These are phyloP conservation scores for Asteroscopus sphinx DNA, from an alignment of 2,888 invertebrate species.

Conservation along the genomic window DNA sequence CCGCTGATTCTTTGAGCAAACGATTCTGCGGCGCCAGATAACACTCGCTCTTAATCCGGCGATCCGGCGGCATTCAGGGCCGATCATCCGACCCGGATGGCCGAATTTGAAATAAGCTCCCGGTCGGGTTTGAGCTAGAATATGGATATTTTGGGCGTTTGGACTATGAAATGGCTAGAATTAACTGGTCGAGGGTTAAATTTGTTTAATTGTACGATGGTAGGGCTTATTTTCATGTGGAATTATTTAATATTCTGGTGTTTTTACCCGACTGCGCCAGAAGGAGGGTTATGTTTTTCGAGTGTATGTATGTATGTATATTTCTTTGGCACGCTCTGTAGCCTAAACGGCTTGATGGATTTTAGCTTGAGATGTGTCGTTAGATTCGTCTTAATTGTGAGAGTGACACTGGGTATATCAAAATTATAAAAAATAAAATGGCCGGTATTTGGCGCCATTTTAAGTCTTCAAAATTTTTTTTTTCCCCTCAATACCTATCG, in stretches of 20 bases:
- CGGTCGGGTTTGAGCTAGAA: conserved; percentile 31
- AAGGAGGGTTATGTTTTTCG: too few relatives aligned
- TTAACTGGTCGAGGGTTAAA: conserved; percentile 15
- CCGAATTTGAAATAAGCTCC: conserved; percentile 64
- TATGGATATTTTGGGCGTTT: conserved; percentile 51
- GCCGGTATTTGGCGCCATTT: too few relatives aligned
- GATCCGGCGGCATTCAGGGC: conserved; percentile 45
- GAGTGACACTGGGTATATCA: too few relatives aligned
- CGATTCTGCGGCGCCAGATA: conserved; percentile 64
- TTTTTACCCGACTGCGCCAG: too few relatives aligned
- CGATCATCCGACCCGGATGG: conserved; percentile 58
- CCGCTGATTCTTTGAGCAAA: conserved; percentile 59
- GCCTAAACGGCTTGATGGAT: too few relatives aligned
- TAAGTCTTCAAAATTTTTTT: too few relatives aligned
- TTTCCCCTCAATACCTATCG: too few relatives aligned
- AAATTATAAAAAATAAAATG: too few relatives aligned
- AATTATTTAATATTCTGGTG: conserved; percentile 12
- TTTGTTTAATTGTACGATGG: conserved; percentile 29
- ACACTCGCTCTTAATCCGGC: conserved; percentile 59
- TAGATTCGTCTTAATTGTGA: too few relatives aligned
- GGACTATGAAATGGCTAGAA: conserved; percentile 24
- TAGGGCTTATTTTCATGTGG: conserved; percentile 3
- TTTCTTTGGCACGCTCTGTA: too few relatives aligned
- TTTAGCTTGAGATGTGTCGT: too few relatives aligned
- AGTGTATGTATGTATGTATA: too few relatives aligned